A percentile compares a stretch with the other conserved stretches of the same genome.
These are phyloP conservation scores for Heliconius ismenius DNA, from an alignment of 2,888 invertebrate genomes.

Conservation along the genomic window DNA sequence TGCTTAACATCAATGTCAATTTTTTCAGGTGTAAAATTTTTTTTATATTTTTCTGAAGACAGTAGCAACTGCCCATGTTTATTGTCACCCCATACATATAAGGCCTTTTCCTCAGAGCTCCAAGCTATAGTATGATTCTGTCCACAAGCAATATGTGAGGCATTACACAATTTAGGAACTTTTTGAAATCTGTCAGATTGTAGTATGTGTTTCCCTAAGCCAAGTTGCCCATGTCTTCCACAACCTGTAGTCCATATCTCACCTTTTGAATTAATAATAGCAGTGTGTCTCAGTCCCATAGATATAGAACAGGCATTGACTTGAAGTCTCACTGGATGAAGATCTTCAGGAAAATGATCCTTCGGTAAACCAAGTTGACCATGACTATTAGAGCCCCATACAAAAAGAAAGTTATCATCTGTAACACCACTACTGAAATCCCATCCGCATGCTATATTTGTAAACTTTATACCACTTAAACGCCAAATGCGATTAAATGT, in stretches of 20 bases:
- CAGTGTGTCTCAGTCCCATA: constrained; percentile 87
- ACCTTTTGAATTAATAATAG: constrained; percentile 83
- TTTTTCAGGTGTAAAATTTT: constrained; percentile 78
- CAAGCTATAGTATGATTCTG: constrained; percentile 89
- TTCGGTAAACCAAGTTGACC: constrained; percentile 88
- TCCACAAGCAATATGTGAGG: constrained; percentile 87
- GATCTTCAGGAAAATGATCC: constrained; percentile 65
- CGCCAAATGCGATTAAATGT: constrained; percentile 83
- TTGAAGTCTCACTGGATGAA: constrained; percentile 67
- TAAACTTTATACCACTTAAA: constrained; percentile 80
- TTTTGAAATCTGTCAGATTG: constrained; percentile 72
- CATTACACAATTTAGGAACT: constrained; percentile 80
- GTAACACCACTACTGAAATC: constrained; percentile 89
- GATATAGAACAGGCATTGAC: constrained; percentile 82
- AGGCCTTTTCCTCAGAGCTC: constrained; percentile 78
- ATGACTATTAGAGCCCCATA: constrained; percentile 92
- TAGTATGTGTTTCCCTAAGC: constrained; percentile 72
- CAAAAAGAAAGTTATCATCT: constrained; percentile 85
- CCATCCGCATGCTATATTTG: constrained; percentile 89
- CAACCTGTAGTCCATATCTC: constrained; percentile 85
- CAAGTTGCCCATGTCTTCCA: constrained; percentile 86
- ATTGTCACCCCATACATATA: constrained; percentile 91
- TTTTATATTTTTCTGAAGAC: constrained; percentile 75
- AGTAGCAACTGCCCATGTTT: constrained; percentile 89
- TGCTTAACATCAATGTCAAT: constrained; percentile 80